Base-by-base conservation (phyloP, 2,888 invertebrate genomes). In the Litoditis marina region DNA sequence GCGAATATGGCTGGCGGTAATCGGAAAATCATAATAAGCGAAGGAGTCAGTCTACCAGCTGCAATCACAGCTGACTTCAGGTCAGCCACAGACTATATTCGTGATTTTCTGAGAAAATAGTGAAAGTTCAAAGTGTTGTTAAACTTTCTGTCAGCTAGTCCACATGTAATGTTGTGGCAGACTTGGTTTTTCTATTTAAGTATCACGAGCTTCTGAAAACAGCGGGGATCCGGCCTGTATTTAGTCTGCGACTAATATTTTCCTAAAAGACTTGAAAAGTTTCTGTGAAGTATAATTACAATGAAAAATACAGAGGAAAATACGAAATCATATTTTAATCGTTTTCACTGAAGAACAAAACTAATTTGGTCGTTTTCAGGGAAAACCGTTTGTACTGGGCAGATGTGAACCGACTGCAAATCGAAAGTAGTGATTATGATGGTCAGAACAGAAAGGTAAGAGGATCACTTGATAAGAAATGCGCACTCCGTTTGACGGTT, bases 1-100 rank as follows among this genome's bases (percentile, higher is more conserved):
- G 91, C 94, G 0, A 94, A 95, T 0, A 93, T 95, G 92, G 94
- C 94, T 0, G 96, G 98, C 2, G 93, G 93, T 0, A 84, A 92
- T 32, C 54, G 71, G 8, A 64, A 71, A 25, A 90, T 92, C 0
- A 90, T 98, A 27, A 89, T 96, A 2, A 91, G 91, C 73, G 90
- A 90, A 77, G 92, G 94, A 76, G 85, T 96, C 16, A 92, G 92
- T 0, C 94, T 95, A 84, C 95, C 96, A 0, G 93, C 93, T 73
- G 96, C 96, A 1, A 85, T 98, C 53, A 91, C 94, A 0, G 91
- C 98, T 39, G 96, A 98, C 84, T 94, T 92, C 79, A 51, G 65
- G 68, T 64, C 32, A 47, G 16, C 19, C 47, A 19, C 11, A n/a
- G n/a, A n/a, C n/a, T 13, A 36, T 16, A 13, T 36, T 16, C 16